Conservation (phyloP, 2,888 invertebrate genomes). For the Monochamus alternatus region DNA sequence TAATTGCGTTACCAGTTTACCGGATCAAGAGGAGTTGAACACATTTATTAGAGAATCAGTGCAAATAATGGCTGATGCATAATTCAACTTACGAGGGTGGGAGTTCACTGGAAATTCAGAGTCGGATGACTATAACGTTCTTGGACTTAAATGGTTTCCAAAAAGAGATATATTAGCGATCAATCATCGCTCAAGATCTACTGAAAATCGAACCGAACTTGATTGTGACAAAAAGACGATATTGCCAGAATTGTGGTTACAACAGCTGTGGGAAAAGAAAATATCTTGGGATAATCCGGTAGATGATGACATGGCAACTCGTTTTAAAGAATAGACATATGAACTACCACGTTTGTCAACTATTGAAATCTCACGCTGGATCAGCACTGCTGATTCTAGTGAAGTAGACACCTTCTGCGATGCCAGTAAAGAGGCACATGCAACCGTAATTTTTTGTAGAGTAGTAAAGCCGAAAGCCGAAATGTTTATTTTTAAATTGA, state of each 20-base stretch:
- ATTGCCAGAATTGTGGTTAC: constrained; percentile 14
- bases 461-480: constrained; percentile 12
- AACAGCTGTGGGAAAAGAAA: constrained; percentile 39
- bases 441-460: too few species aligned
- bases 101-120: too few species aligned
- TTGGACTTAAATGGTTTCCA: constrained; percentile 2
- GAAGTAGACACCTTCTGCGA: constrained; percentile 43
- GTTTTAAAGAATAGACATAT: constrained; percentile 30
- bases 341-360: constrained; percentile 31
- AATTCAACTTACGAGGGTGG: too few species aligned
- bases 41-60: too few species aligned
- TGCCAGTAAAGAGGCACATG: constrained; percentile 44
- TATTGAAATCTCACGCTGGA: constrained; percentile 42
- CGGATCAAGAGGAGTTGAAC: too few species aligned
- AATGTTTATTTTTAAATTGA: constrained; percentile 16
- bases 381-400: not conserved
- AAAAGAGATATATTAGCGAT: too few species aligned
- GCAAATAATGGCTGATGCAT: too few species aligned
- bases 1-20: too few species aligned
- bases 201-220: constrained; percentile 6
- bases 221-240: too few species aligned
- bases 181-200: not conserved
- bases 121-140: not conserved
- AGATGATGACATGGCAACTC: constrained; percentile 4
- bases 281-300: too few species aligned